These are phyloP conservation scores for Pagrus major DNA, from an alignment of 2,113 vertebrate genomes.

Conservation along the genomic window DNA sequence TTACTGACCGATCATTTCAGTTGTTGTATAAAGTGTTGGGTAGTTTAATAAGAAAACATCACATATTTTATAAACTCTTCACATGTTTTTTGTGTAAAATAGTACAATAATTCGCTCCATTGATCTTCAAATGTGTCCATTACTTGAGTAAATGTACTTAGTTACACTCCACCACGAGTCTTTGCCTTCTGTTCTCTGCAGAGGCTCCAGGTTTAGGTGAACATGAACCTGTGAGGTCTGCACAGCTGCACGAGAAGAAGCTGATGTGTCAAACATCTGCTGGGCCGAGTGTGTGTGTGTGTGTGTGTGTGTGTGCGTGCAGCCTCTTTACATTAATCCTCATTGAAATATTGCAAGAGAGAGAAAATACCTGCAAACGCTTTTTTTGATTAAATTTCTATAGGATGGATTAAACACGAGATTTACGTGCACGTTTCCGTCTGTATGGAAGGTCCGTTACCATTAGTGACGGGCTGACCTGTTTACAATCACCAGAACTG, in stretches of 20 bases:
- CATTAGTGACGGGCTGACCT: background rate
- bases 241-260: background rate
- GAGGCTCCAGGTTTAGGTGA: background rate
- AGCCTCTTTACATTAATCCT: conserved; percentile 42
- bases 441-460: background rate
- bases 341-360: conserved; percentile 21
- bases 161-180: background rate
- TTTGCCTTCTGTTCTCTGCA: no score
- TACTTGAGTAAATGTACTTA: no score
- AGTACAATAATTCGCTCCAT: no score
- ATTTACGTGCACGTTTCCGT: background rate
- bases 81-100: no score
- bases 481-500: background rate
- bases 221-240: background rate
- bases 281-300: conserved; percentile 1
- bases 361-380: conserved; percentile 10
- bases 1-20: no score
- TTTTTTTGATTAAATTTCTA: conserved; percentile 32
- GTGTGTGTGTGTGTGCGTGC: conserved; percentile 25
- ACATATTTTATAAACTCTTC: no score
- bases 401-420: conserved; percentile 14
- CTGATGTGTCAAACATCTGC: background rate
- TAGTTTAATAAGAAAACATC: no score
- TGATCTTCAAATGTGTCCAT: no score
- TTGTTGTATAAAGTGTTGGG: no score